Evolutionary conservation across 2,113 vertebrate genomes (phyloP).

Genomic region (Crotalus viridis): DNA sequence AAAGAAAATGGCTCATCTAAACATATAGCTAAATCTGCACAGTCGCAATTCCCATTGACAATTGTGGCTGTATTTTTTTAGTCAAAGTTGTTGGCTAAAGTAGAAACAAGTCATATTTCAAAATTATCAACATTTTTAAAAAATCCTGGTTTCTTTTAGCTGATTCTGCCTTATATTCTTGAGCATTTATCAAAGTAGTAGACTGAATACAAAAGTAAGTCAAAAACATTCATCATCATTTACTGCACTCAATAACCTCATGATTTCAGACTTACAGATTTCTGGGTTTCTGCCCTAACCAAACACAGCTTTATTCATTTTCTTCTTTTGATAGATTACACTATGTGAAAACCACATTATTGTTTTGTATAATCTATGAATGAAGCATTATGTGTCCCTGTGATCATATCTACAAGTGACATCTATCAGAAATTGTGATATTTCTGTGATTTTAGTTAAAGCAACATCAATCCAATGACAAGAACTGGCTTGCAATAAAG

Average conservation of each 20-base stretch:
- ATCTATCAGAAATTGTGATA: not conserved
- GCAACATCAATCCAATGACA: conserved; percentile 27
- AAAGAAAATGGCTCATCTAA: not conserved
- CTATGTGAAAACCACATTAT: not conserved
- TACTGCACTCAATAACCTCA: not conserved
- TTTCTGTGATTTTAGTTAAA: not conserved
- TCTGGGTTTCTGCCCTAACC: not conserved
- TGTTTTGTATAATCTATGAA: not conserved
- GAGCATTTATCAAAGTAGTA: not conserved
- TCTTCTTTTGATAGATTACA: not conserved
- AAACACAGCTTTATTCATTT: not conserved
- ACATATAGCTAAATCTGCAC: not conserved
- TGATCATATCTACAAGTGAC: not conserved
- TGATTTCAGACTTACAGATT: not conserved
- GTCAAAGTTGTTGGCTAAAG: not conserved
- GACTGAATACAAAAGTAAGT: not conserved
- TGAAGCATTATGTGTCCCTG: not conserved
- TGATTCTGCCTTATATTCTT: not conserved
- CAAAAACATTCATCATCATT: not conserved
- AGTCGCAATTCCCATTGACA: not conserved
- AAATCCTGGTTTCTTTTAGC: not conserved
- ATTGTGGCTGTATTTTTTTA: not conserved
- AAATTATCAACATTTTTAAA: not conserved
- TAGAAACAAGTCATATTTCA: not conserved
- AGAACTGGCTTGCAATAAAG: conserved; percentile 49